Evolutionary conservation across 2,888 invertebrate species (phyloP), one percentile per base, ranked within the genome.

Genomic region (Thereva unica): DNA sequence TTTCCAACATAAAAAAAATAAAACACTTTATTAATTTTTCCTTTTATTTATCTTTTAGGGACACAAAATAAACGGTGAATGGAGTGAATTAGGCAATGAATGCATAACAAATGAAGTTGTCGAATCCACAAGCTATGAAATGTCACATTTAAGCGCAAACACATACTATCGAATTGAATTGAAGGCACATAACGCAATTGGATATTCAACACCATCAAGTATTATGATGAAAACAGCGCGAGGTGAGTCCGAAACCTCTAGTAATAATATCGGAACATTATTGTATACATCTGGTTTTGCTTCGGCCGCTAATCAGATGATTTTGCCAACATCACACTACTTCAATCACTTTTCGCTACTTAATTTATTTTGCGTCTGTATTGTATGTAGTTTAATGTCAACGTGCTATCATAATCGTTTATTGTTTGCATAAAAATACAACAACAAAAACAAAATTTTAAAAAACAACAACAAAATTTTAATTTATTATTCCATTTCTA

Each of bases 101-200:
- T 90, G 91, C 77, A 77, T 83, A 68, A 82, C 81, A 49, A 84
- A 85, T 68, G 86, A 88, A 68, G 81, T 87, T 44, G 85, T 85
- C 72, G 86, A 87, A 54, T 84, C 84, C 63, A 86, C 87, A 67
- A 87, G 87, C 65, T 87, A 86, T 73, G 88, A 89, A 81, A 83
- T 95, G 76, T 84, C 84, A 70, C 82, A 85, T 10, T 84, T 97
- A 23, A 83, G 83, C 64, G 87, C 94, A 0, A 91, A 93, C 77
- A 91, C 92, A 4, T 87, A 87, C 72, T 96, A 97, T 83, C 87
- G 87, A 76, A 88, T 94, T 75, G 91, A 93, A 76, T 83, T 96
- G 67, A 84, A 87, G 72, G 96, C 95, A 52, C 91, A 90, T 79
- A 97, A 97, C 80, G 82, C 86, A 35, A 90, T 95, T 70, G 96